Conservation (phyloP, 2,888 invertebrate genomes). For the Epirrhoe tristata region DNA sequence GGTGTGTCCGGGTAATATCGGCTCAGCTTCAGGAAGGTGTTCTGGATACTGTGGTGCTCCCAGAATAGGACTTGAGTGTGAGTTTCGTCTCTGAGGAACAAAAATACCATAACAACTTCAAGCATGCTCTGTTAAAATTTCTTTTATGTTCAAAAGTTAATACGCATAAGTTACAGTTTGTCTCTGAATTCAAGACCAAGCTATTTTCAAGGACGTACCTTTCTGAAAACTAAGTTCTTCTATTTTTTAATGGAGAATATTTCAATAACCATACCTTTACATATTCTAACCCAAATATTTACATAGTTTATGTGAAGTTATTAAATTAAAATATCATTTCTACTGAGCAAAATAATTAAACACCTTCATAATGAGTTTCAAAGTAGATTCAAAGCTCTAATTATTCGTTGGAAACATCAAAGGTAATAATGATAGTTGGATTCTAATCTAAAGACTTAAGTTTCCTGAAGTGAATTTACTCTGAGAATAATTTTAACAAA, state of each 20-base stretch:
- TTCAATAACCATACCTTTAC: no score
- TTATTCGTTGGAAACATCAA: constrained; percentile 13
- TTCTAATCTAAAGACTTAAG: neutral
- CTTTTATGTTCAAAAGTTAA: no score
- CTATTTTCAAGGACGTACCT: no score
- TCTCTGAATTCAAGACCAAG: no score
- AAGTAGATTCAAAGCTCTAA: constrained; percentile 7
- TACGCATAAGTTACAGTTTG: no score
- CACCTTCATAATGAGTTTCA: constrained; percentile 14
- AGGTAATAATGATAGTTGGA: constrained; percentile 4
- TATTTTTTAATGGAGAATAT: no score
- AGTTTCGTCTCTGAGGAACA: constrained; percentile 35
- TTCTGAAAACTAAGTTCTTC: no score
- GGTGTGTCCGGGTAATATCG: constrained; percentile 60
- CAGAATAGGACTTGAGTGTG: constrained; percentile 26
- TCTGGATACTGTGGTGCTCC: constrained; percentile 46
- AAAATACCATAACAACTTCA: neutral
- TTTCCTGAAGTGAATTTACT: neutral
- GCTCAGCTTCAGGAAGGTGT: constrained; percentile 52
- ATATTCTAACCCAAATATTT: no score
- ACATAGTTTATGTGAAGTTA: neutral
- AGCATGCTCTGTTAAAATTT: no score
- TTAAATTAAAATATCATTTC: neutral
- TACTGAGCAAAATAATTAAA: constrained; percentile 14
- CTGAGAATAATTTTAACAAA: neutral